phyloP scores from a whole-genome alignment of 1,140 invertebrate species.

The Copidosoma floridanum region DNA sequence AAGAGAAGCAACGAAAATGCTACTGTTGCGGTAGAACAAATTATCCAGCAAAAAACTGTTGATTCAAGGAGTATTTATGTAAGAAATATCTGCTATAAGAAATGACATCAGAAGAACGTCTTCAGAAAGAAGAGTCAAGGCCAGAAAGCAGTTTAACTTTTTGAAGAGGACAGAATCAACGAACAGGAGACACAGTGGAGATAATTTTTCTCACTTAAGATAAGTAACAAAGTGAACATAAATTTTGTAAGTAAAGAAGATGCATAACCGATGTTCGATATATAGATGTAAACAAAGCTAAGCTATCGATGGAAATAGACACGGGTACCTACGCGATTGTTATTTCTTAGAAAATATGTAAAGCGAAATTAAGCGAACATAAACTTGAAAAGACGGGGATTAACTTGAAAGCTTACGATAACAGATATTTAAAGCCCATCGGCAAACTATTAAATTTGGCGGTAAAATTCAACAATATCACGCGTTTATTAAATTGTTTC shows the following conservation, averaged over 20 bases:
- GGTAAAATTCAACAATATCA: conserved; percentile 1
- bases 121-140: background rate
- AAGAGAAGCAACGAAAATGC: background rate
- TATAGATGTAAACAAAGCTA: background rate
- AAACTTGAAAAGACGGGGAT: background rate
- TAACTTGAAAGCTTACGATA: conserved; percentile 3
- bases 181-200: too few relatives aligned
- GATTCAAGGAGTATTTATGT: too few relatives aligned
- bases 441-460: conserved; percentile 10
- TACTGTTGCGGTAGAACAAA: background rate
- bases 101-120: too few relatives aligned
- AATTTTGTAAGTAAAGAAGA: too few relatives aligned
- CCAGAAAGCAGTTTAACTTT: too few relatives aligned
- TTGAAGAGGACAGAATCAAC: too few relatives aligned
- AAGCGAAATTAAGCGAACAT: background rate
- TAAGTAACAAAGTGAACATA: background rate
- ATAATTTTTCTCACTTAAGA: background rate
- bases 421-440: background rate
- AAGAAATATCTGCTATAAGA: too few relatives aligned
- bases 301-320: background rate
- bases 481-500: background rate
- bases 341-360: background rate
- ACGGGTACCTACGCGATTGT: conserved; percentile 10
- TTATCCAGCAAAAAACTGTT: too few relatives aligned
- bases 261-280: background rate